Evolutionary conservation across 2,888 invertebrate species (phyloP).

Genomic region (Athrips mouffetella): DNA sequence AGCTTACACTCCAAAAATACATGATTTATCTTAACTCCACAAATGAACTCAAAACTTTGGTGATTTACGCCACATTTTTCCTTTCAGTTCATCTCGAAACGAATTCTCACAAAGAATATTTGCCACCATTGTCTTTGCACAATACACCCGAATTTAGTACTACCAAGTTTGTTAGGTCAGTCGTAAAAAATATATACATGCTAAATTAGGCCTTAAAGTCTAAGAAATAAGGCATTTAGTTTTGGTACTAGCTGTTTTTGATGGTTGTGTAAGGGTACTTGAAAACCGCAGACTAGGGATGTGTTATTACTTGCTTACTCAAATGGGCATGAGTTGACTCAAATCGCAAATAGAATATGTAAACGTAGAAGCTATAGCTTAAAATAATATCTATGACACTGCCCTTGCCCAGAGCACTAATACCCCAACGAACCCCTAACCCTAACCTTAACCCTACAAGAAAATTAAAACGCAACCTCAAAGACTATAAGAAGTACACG

Average conservation of each 20-base stretch:
- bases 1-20: neutral
- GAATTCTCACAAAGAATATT: constrained; percentile 15
- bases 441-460: too few relatives aligned
- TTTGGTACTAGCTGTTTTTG: too few relatives aligned
- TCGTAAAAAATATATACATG: neutral
- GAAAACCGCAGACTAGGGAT: constrained; percentile 2
- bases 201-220: neutral
- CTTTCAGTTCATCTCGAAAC: neutral
- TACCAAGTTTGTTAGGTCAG: neutral
- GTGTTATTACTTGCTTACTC: neutral
- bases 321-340: too few relatives aligned
- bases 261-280: neutral
- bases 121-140: constrained; percentile 44
- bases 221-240: neutral
- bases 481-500: too few relatives aligned
- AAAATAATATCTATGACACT: too few relatives aligned
- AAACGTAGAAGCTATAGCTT: too few relatives aligned
- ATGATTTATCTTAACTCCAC: neutral
- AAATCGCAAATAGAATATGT: too few relatives aligned
- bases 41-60: neutral
- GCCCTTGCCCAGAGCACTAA: too few relatives aligned
- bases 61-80: constrained; percentile 1
- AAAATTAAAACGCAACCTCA: too few relatives aligned
- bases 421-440: too few relatives aligned
- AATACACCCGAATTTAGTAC: constrained; percentile 39